These are phyloP conservation scores for Colaptes auratus DNA, from an alignment of 2,113 vertebrate species.

Conservation along the genomic window DNA sequence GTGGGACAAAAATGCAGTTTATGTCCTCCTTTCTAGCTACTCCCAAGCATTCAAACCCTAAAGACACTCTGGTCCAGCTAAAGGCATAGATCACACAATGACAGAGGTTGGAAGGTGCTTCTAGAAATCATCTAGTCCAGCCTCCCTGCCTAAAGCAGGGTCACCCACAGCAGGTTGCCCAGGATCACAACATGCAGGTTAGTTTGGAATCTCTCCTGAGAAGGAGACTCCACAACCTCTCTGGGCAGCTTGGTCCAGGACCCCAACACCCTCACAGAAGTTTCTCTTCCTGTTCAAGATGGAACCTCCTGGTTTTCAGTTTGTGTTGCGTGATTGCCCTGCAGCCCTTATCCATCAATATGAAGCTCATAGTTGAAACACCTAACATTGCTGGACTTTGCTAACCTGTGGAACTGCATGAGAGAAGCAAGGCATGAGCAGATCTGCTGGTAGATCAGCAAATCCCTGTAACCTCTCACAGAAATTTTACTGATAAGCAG, in stretches of 20 bases:
- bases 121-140: background rate
- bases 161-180: background rate
- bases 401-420: background rate
- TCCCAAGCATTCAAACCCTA: background rate
- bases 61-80: background rate
- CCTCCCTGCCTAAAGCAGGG: background rate
- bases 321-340: background rate
- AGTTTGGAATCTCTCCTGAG: too few species aligned
- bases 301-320: background rate
- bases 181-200: too few species aligned
- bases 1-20: background rate
- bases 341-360: background rate
- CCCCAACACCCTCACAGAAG: too few species aligned
- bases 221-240: too few species aligned
- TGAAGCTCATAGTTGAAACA: background rate
- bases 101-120: background rate
- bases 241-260: too few species aligned
- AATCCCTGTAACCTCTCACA: background rate
- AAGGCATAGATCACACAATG: background rate
- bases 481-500: constrained; percentile 13
- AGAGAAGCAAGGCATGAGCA: background rate
- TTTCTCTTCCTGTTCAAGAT: too few species aligned
- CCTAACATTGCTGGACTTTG: background rate
- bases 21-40: fast-evolving
- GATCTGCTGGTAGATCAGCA: background rate